Conservation (phyloP, 2,888 invertebrate genomes). For the Euproctis similis region DNA sequence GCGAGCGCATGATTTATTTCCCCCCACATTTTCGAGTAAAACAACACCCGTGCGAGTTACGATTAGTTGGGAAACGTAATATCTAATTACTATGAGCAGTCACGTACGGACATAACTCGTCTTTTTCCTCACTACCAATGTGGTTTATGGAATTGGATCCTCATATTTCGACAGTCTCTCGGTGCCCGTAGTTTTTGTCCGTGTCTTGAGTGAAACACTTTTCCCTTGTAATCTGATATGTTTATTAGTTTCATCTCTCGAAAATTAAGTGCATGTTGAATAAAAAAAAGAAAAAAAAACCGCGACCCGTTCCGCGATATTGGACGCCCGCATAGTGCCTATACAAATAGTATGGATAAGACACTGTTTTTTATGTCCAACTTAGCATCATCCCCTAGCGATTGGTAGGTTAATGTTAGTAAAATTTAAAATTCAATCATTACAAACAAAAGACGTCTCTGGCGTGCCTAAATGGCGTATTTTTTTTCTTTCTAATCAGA, state of each 20-base stretch:
- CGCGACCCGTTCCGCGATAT: slow-evolving; percentile 13
- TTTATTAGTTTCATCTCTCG: slow-evolving; percentile 40
- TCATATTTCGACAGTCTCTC: slow-evolving; percentile 72
- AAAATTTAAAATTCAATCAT: slow-evolving; percentile 70
- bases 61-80: slow-evolving; percentile 69
- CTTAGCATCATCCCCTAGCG: slow-evolving; percentile 37
- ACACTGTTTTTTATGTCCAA: slow-evolving; percentile 39
- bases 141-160: slow-evolving; percentile 74
- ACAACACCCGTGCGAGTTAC: slow-evolving; percentile 74
- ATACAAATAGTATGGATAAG: slow-evolving; percentile 39
- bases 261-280: slow-evolving; percentile 28
- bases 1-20: slow-evolving; percentile 66
- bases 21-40: slow-evolving; percentile 72
- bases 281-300: slow-evolving; percentile 29
- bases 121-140: slow-evolving; percentile 66
- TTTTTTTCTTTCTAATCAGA: slow-evolving; percentile 77
- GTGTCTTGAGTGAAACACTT: slow-evolving; percentile 50
- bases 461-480: slow-evolving; percentile 72
- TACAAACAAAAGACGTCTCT: slow-evolving; percentile 70
- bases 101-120: slow-evolving; percentile 72
- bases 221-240: slow-evolving; percentile 58
- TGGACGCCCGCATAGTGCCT: slow-evolving; percentile 18
- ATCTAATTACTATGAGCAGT: slow-evolving; percentile 74
- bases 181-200: slow-evolving; percentile 60
- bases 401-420: slow-evolving; percentile 53